Base-by-base conservation (phyloP, 92 coral and sea anemone genomes). In the Parazoanthus atlanticus region DNA sequence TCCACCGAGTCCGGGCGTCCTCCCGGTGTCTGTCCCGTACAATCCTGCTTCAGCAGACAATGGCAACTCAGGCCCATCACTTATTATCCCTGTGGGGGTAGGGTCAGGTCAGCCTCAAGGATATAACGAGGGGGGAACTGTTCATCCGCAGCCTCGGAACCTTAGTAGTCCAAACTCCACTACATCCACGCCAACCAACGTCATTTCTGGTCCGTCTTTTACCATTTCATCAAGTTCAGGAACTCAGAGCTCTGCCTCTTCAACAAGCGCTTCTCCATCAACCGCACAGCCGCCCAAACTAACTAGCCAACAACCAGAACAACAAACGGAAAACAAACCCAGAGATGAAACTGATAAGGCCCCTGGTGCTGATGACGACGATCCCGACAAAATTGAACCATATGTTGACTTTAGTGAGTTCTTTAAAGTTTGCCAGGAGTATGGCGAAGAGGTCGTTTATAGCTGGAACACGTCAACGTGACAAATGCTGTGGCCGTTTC, bases 1-100 rank as follows among this genome's bases (percentile, higher is more conserved):
- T 1, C 94, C 96, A 19, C 77, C 91, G 78, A 95, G 96, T 66
- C 98, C 98, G 0, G 96, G 94, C 9, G 96, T 95, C 16, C 93
- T 95, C 15, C 98, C 98, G 0, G 98, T 95, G 31, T 95, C 98
- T 17, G 93, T 95, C 3, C 98, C 98, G n/a, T 95, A 85, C 92
- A 95, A 95, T 78, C 96, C 98, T 15, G 64, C 93, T 6, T 93
- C 85, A 41, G 74, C 90, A 38, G 89, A 88, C 82, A 84, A 90
- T 25, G 96, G 92, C 9, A 70, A 70, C 43, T 54, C 95, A 8
- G 90, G 85, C n/a, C 93, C 95, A 3, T 81, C 95, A 30, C 90
- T 93, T 21, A 88, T 80, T 85, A 90, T 92, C 80, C 98, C 98
- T 3, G 16, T 80, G 69, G 54, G 89, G 85, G 69, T 40, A 46